Base-by-base conservation (phyloP, 2,797 vertebrate species). In the Sciaenops ocellatus region DNA sequence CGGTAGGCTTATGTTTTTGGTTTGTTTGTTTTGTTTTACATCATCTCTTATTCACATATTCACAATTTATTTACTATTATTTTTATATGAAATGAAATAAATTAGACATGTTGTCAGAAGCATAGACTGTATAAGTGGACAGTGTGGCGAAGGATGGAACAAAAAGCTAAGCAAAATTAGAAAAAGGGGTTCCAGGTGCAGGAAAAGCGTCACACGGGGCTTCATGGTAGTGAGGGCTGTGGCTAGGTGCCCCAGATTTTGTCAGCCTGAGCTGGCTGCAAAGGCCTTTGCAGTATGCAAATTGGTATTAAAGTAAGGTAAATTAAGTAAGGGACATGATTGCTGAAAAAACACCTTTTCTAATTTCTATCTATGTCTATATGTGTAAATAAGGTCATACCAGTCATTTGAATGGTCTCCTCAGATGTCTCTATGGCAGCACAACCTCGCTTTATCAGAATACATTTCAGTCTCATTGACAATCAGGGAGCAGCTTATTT, bases 391-490 rank as follows among this genome's bases (percentile, higher is more conserved):
- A 2, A 24, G 42, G 44, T 61, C 3, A 47, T 24, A 47, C 3
- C 10, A 28, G 24, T n/a, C 26, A 34, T 52, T 65, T 51, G 13
- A 54, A 16, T 54, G 34, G n/a, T 51, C 54, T 79, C 46, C 63
- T 55, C 44, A 44, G 57, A 51, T 69, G 28, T 15, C 4, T 69
- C 20, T 15, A 0, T 68, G 63, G 68, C 60, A 50, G 71, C 69
- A 69, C 68, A 76, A 26, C 63, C 9, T 64, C 10, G 59, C 30
- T 56, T 51, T 61, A 20, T 68, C 57, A 71, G 46, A 83, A 80
- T 70, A 76, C 28, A 82, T 82, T 76, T 60, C 51, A 30, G 77
- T 57, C 52, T 83, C 59, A 85, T 76, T 83, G 68, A 62, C 50
- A 85, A 65, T 66, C 82, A 87, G 73, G 24, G 67, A 62, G 69